phyloP scores from a whole-genome alignment of 2,888 invertebrate species.

The Sarcophaga caerulescens region DNA sequence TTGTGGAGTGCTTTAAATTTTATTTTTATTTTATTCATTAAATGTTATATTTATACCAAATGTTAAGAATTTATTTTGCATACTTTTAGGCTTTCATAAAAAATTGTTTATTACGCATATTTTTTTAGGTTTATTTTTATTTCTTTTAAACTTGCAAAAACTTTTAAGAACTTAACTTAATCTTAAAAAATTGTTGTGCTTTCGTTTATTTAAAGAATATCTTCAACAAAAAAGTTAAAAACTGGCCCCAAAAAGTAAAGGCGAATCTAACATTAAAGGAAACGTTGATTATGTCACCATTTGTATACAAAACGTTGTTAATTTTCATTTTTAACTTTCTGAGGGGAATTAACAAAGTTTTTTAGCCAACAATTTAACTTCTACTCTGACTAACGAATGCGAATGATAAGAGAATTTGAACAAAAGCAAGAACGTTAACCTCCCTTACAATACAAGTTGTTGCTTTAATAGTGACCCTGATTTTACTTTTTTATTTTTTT shows the following conservation, averaged over 20 bases:
- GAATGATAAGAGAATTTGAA: not conserved
- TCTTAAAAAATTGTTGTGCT: not conserved
- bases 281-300: not conserved
- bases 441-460: not conserved
- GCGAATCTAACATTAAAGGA: not conserved
- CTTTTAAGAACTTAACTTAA: not conserved
- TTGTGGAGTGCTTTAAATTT: no score
- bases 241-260: not conserved
- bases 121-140: no score
- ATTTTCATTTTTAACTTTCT: conserved; percentile 9
- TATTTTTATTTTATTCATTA: no score
- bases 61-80: not conserved
- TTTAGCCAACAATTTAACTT: conserved; percentile 12
- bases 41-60: no score
- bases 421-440: not conserved
- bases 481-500: not conserved
- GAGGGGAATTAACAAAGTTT: not conserved
- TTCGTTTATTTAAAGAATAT: not conserved
- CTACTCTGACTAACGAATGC: not conserved
- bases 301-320: conserved; percentile 4
- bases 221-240: not conserved
- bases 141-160: no score
- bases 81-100: conserved; percentile 17
- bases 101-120: not conserved
- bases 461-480: conserved; percentile 8